phyloP scores from a whole-genome alignment of 2,113 vertebrate species.

The Eurypyga helias region DNA sequence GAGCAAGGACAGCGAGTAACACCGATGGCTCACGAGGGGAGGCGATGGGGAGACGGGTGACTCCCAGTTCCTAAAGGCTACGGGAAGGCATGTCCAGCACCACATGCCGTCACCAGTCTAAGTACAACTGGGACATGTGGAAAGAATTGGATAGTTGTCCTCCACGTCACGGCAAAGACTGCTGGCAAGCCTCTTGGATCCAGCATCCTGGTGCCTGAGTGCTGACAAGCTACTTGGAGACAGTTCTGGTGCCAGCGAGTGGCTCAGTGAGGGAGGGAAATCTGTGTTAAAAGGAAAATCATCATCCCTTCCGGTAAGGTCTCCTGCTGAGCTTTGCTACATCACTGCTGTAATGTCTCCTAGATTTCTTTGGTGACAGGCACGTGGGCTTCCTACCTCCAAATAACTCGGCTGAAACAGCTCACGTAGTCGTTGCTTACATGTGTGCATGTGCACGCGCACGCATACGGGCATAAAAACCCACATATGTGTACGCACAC shows the following conservation, averaged over 20 bases:
- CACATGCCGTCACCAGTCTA: neutral
- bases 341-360: neutral
- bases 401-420: neutral
- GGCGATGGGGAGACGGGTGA: neutral
- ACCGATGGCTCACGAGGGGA: neutral
- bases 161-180: neutral
- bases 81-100: neutral
- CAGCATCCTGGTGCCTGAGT: neutral
- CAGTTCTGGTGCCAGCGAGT: neutral
- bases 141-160: neutral
- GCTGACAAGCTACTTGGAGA: neutral
- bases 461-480: fast-evolving
- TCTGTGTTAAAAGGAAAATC: neutral
- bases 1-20: neutral
- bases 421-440: neutral
- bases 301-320: neutral
- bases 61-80: neutral
- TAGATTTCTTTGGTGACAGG: neutral
- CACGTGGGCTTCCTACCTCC: fast-evolving
- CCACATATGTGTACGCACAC: neutral
- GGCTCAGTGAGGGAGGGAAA: neutral
- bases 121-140: neutral
- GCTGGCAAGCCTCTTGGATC: neutral
- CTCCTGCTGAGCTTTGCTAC: neutral
- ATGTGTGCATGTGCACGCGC: too few relatives aligned